Base-by-base conservation (phyloP, 2,797 vertebrate genomes). In the Hydrolagus colliei region DNA sequence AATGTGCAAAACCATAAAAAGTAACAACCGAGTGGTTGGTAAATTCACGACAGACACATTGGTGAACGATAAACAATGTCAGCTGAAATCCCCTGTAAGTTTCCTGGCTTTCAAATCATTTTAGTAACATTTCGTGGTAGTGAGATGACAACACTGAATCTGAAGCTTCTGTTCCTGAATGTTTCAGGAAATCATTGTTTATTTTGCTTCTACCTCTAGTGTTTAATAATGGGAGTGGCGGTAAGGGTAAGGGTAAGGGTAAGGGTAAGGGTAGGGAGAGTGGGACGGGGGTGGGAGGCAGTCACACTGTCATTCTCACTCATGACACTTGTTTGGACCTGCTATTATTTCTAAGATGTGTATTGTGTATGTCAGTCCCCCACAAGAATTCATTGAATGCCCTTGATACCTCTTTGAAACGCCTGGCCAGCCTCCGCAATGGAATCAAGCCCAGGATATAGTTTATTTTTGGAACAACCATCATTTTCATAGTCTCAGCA, bases 391-490 rank as follows among this genome's bases (percentile, higher is more conserved):
- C 67, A 41, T 82, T 68, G 62, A 80, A 35, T 41, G 79, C 52
- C 65, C 79, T 84, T 84, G 79, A 71, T 84, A 41, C 79, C 41
- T 68, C 65, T 71, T 84, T 68, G 79, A 84, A 41, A 84, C 67
- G 71, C 32, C 79, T 84, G 79, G 79, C 41, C 79, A 84, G 63
- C 27, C 32, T 22, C 8, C 67, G 78, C 9, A 52, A 41, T 84
- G 79, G 79, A 84, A 67, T 52, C n/a, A 71, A 68, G 79, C 79
- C 79, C 79, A 84, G 79, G 41, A 20, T 71, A 67, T 18, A 84
- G 71, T 71, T 84, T 84, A 84, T 84, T 84, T 84, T 84, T 84
- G 79, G 79, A 84, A 18, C 79, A 71, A 52, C 22, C 63, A 22
- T 67, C 79, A 84, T 67, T 84, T 84, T 67, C 41, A 16, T 68